phyloP scores from a whole-genome alignment of 2,113 vertebrate genomes.

The Passer domesticus region DNA sequence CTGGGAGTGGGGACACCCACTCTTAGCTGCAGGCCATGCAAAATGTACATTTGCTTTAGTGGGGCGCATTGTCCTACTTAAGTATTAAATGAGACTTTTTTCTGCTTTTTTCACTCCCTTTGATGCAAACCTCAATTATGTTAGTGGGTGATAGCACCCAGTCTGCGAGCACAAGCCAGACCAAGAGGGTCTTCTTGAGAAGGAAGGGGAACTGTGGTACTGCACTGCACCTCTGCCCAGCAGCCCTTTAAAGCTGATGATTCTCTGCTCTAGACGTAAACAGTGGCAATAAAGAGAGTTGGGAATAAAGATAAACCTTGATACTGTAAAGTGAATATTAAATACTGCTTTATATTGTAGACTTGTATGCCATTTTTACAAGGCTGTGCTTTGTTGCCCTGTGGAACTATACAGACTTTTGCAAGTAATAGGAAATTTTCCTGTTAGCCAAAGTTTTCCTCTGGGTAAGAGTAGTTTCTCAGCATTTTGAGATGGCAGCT shows the following conservation, averaged over 20 bases:
- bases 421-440: not conserved
- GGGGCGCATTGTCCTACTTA: not conserved
- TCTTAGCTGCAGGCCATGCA: not conserved
- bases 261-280: not conserved
- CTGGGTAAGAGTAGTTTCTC: not conserved
- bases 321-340: not conserved
- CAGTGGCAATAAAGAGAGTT: not conserved
- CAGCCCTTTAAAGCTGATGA: not conserved
- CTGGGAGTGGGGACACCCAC: fast-evolving
- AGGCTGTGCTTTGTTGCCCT: not conserved
- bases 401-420: not conserved
- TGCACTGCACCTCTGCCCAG: not conserved
- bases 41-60: not conserved
- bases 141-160: not conserved
- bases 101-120: not conserved
- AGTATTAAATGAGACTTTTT: not conserved
- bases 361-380: not conserved
- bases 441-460: not conserved
- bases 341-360: not conserved
- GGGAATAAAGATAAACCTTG: not conserved
- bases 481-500: not conserved
- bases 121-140: fast-evolving
- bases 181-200: not conserved
- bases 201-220: not conserved
- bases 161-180: not conserved